Base-by-base conservation (phyloP, 2,888 invertebrate genomes). In the Galeopsomyia nigrocyanea region DNA sequence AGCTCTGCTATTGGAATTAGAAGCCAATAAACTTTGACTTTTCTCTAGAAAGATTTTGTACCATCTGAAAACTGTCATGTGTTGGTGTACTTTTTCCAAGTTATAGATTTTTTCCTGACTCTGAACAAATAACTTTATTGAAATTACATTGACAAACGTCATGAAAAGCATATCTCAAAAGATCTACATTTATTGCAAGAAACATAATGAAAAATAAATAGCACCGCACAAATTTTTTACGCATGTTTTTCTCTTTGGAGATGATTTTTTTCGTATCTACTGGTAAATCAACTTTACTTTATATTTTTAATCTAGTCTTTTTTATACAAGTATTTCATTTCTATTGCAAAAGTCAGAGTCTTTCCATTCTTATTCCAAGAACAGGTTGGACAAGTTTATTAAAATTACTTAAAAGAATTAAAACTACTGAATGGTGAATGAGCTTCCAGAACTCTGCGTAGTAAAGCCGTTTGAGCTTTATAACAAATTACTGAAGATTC, bases 391-490 rank as follows among this genome's bases (percentile, higher is more conserved):
- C 46, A 50, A 68, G 58, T 26, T 53, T 67, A 58, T 70, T 61
- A 67, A 63, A 21, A 21, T 67, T 53, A 21, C 53, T 19, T 31
- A 9, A 63, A 63, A 66, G 55, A 60, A 22, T 67, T 62, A 67
- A 26, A 26, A 58, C 22, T 64, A 50, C 55, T 56, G 55, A 55
- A 61, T 57, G 58, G 67, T 70, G 67, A 69, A 76, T 73, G 76
- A 78, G 68, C 73, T 74, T 76, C 75, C 69, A 71, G 62, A 73
- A 67, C 64, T 73, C 75, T 75, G 71, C 62, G 69, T 76, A 79
- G 73, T 66, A 73, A 76, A 77, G 71, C 74, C 56, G 67, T 78
- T 68, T 74, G 77, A 73, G 79, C 78, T 79, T 79, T 79, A 76
- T 79, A 65, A 78, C 74, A 76, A 74, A 70, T 71, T 75, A 77